Evolutionary conservation across 2,113 vertebrate species (phyloP).

Genomic region (Malurus cyaneus): DNA sequence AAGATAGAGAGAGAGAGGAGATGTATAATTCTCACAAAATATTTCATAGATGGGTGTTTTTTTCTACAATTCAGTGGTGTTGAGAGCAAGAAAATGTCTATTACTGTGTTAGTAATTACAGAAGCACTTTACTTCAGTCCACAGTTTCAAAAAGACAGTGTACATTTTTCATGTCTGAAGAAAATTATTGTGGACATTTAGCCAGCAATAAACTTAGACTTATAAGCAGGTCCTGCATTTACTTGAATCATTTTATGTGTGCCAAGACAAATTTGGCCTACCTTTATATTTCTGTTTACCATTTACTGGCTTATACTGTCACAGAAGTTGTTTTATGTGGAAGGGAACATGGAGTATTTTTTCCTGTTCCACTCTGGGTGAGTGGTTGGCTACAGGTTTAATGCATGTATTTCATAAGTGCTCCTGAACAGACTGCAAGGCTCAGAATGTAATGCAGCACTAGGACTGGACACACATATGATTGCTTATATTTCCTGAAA

Average conservation of each 20-base stretch:
- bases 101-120: slow-evolving; percentile 1
- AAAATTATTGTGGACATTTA: slow-evolving; percentile 50
- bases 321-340: not conserved
- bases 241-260: slow-evolving; percentile 35
- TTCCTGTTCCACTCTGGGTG: not conserved
- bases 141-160: slow-evolving; percentile 5
- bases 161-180: slow-evolving; percentile 28
- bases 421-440: not conserved
- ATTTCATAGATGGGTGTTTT: not conserved
- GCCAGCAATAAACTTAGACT: slow-evolving; percentile 7
- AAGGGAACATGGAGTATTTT: not conserved
- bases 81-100: slow-evolving; percentile 3
- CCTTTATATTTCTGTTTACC: slow-evolving; percentile 24
- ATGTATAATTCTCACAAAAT: not conserved
- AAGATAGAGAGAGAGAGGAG: not conserved
- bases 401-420: not conserved
- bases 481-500: not conserved
- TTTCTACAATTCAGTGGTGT: not conserved
- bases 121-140: not conserved
- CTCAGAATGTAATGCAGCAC: not conserved
- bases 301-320: not conserved
- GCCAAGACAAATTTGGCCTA: not conserved
- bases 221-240: slow-evolving; percentile 3
- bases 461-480: accelerated
- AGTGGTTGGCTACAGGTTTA: not conserved